phyloP scores from a whole-genome alignment of 2,113 vertebrate species.

The Ammodytes marinus region DNA sequence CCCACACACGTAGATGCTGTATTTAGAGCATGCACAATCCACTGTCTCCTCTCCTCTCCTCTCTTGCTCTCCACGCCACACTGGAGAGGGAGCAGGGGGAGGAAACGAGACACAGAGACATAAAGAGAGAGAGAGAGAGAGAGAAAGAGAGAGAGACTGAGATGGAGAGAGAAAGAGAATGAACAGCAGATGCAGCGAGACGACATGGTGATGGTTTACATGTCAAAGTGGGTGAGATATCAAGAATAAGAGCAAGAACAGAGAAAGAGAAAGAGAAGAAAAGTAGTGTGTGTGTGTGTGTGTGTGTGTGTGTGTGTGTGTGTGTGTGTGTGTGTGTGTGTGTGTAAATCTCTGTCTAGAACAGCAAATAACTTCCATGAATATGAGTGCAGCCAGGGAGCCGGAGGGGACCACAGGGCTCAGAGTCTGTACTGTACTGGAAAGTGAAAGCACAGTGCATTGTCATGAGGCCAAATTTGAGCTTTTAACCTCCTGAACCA shows the following conservation, averaged over 20 bases:
- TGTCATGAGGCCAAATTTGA: conserved; percentile 45
- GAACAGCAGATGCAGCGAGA: conserved; percentile 64
- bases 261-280: conserved; percentile 30
- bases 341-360: conserved; percentile 19
- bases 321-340: conserved; percentile 8
- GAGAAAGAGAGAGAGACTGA: conserved; percentile 23
- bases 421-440: conserved; percentile 41
- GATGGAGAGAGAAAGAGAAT: conserved; percentile 25
- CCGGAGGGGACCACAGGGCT: conserved; percentile 55
- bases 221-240: conserved; percentile 59
- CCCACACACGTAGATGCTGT: conserved; percentile 77
- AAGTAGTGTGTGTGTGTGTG: conserved; percentile 4
- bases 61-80: conserved; percentile 51
- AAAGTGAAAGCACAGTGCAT: conserved; percentile 50
- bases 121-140: no score
- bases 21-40: conserved; percentile 87
- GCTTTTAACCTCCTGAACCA: conserved; percentile 42
- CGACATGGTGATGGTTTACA: conserved; percentile 70
- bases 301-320: background rate
- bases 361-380: conserved; percentile 72
- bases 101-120: no score
- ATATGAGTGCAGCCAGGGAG: conserved; percentile 46
- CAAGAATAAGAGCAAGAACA: conserved; percentile 48
- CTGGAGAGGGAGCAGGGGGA: conserved; percentile 51
- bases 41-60: conserved; percentile 79